Evolutionary conservation across 2,888 invertebrate species (phyloP), one percentile per base, ranked within the genome.

Genomic region (Drosophila seclusa): DNA sequence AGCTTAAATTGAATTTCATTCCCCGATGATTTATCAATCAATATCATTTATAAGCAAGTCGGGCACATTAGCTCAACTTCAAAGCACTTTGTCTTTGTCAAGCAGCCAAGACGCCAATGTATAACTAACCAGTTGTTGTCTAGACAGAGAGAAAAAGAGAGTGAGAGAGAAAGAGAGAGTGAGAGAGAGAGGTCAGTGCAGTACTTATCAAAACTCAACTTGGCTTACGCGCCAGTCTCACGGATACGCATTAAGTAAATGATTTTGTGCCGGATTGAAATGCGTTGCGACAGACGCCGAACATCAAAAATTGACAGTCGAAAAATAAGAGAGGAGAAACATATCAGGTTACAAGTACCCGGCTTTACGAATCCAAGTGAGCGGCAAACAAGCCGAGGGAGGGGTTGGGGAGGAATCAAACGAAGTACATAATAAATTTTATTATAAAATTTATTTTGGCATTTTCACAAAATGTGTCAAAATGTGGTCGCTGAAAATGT

Each of bases 341-440:
- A 78, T 90, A 90, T 91, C 90, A 84, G 82, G 84, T 91, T 91
- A 85, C 90, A 81, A 54, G 59, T 50, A 42, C 50, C 67, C 60
- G 57, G 49, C 58, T 58, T 61, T 62, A 27, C 49, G 57, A 11
- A 31, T 67, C 78, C 82, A 83, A 86, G 71, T 76, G 86, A 83
- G 83, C 83, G 86, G 68, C 86, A 86, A 83, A 83, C 53, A 32
- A 59, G 72, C 34, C 0, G 18, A 1, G 29, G 1, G 7, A 31
- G 53, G 58, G 18, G 24, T 27, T 34, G n/a, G 36, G 49, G 54
- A 40, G 58, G 70, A 61, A 67, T 67, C 78, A 68, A 81, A 66
- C 69, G 82, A 62, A 80, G 82, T 82, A 80, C 80, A 82, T 80
- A 90, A 89, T 88, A 90, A 91, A 90, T 88, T 91, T 87, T 85